phyloP scores from a whole-genome alignment of 2,797 vertebrate genomes.

The Melanotaenia parkinsoni region DNA sequence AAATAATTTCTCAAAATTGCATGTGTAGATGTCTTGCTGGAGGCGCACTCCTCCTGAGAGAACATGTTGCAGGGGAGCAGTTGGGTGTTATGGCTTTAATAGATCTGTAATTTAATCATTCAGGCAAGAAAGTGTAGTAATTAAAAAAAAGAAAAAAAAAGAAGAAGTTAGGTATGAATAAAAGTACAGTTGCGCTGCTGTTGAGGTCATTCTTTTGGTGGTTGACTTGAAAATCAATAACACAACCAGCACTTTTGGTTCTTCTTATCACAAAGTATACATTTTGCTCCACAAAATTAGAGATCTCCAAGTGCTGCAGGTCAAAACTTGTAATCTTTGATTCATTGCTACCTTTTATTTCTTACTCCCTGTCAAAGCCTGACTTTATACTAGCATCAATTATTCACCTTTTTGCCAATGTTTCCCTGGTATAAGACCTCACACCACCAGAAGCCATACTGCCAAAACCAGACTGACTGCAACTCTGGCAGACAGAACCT shows the following conservation, averaged over 20 bases:
- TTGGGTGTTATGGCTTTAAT: constrained; percentile 59
- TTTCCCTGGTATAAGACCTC: constrained; percentile 22
- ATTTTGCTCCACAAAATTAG: constrained; percentile 38
- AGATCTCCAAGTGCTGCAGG: constrained; percentile 28
- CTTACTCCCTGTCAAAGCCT: constrained; percentile 53
- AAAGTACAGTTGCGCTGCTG: constrained; percentile 36
- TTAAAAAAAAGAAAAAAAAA: constrained; percentile 12
- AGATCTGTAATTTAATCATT: constrained; percentile 62
- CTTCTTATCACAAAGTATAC: constrained; percentile 44
- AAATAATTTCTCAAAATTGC: constrained; percentile 52
- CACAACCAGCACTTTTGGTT: constrained; percentile 25
- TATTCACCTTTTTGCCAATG: constrained; percentile 54
- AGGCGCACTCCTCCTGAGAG: constrained; percentile 38
- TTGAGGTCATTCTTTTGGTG: constrained; percentile 41
- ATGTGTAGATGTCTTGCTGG: constrained; percentile 53
- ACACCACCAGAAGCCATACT: constrained; percentile 24
- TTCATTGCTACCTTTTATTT: constrained; percentile 55
- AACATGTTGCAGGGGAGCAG: constrained; percentile 45
- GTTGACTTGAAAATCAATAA: constrained; percentile 66
- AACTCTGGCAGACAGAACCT: constrained; percentile 40
- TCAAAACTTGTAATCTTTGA: constrained; percentile 63
- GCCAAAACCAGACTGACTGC: constrained; percentile 32
- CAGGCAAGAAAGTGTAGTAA: constrained; percentile 34
- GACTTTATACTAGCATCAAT: constrained; percentile 65
- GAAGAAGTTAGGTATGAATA: constrained; percentile 32